phyloP scores from a whole-genome alignment of 2,888 invertebrate genomes.

The Pristionchus exspectatus region DNA sequence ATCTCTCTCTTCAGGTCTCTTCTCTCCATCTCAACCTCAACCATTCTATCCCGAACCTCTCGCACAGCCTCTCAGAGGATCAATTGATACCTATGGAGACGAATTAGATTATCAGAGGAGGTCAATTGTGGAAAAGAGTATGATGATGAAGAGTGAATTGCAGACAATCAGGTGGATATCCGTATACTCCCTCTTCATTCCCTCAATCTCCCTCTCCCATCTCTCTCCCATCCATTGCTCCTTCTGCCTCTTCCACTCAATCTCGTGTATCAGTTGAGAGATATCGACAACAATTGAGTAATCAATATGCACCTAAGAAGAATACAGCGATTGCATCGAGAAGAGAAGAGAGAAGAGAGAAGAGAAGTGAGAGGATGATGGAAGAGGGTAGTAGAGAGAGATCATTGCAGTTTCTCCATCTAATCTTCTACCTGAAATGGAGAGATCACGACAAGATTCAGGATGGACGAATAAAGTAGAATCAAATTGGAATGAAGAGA shows the following conservation, averaged over 20 bases:
- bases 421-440: constrained; percentile 2
- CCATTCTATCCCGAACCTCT: constrained; percentile 46
- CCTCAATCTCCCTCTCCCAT: constrained; percentile 42
- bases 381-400: background rate
- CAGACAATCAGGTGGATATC: background rate
- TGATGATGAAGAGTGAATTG: background rate
- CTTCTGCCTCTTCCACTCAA: constrained; percentile 11
- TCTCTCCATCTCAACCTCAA: constrained; percentile 46
- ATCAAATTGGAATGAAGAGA: background rate
- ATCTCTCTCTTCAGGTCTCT: background rate
- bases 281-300: constrained; percentile 40
- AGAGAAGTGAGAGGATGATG: background rate
- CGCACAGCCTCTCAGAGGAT: background rate
- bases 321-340: constrained; percentile 13
- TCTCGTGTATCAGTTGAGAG: background rate
- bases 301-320: constrained; percentile 42
- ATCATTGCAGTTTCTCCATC: background rate
- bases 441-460: constrained; percentile 7
- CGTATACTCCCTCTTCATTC: background rate
- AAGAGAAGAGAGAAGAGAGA: background rate
- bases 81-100: constrained; percentile 6
- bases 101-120: background rate
- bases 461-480: background rate
- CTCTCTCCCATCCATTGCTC: constrained; percentile 27
- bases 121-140: background rate